Conservation (phyloP, 2,797 vertebrate species). For the Hoplostethus mediterraneus region DNA sequence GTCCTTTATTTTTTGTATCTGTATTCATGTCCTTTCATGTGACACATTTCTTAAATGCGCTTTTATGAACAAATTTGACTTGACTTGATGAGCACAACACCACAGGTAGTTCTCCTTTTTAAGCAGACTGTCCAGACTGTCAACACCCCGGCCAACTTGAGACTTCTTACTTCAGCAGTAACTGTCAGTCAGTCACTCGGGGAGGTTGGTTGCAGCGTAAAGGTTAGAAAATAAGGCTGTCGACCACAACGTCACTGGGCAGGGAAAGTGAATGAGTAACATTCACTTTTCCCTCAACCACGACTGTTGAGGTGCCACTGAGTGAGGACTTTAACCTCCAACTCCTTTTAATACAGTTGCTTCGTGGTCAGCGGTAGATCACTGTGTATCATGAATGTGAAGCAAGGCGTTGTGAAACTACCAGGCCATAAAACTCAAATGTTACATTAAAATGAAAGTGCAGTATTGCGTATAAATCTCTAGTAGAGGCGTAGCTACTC, state of each 20-base stretch:
- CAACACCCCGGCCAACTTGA: conserved; percentile 27
- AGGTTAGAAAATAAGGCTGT: conserved; percentile 44
- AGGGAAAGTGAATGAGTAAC: conserved; percentile 17
- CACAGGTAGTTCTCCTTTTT: conserved; percentile 13
- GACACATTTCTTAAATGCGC: conserved; percentile 2
- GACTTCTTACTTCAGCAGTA: conserved; percentile 15
- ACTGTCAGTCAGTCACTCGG: neutral
- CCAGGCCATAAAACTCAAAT: neutral
- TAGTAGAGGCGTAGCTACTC: neutral
- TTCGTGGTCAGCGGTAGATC: neutral
- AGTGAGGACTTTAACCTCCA: conserved; percentile 18
- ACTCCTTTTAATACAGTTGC: neutral
- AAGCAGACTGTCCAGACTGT: conserved; percentile 10
- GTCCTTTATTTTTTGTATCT: conserved; percentile 2
- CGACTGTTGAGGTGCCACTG: conserved; percentile 13
- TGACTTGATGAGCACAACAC: conserved; percentile 16
- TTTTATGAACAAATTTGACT: conserved; percentile 25
- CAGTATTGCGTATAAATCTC: neutral
- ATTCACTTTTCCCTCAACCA: conserved; percentile 1
- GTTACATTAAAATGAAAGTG: conserved; percentile 34
- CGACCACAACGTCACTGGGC: conserved; percentile 46
- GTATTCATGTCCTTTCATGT: conserved; percentile 12
- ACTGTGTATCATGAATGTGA: conserved; percentile 17
- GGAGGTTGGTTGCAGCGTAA: conserved; percentile 35
- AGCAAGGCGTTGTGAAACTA: neutral